A percentile compares a stretch with the other conserved stretches of the same genome.
Conservation (phyloP, 1,140 invertebrate genomes). For the Solen grandis region DNA sequence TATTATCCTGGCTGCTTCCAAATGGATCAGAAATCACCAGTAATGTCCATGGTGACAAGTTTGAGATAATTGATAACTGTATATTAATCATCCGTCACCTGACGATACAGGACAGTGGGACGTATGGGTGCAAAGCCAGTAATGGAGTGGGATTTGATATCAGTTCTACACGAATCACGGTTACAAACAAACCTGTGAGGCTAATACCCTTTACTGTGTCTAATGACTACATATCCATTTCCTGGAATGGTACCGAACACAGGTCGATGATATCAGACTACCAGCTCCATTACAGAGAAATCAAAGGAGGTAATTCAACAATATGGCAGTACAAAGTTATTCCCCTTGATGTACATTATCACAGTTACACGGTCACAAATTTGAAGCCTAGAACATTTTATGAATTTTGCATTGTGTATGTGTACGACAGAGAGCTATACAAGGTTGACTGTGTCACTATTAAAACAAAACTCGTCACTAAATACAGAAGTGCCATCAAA, state of each 20-base stretch:
- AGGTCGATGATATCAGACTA: conserved; percentile 78
- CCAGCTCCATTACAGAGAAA: conserved; percentile 78
- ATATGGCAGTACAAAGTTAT: conserved; percentile 60
- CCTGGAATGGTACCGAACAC: conserved; percentile 81
- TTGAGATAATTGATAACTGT: conserved; percentile 74
- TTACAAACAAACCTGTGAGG: conserved; percentile 78
- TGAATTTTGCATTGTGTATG: conserved; percentile 81
- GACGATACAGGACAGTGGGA: conserved; percentile 69
- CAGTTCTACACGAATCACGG: conserved; percentile 73
- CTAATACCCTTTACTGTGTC: conserved; percentile 76
- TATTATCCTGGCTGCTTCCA: conserved; percentile 81
- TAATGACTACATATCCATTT: conserved; percentile 80
- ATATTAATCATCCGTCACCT: conserved; percentile 75
- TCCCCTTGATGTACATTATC: conserved; percentile 61
- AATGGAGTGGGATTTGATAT: conserved; percentile 72
- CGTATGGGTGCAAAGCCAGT: conserved; percentile 74
- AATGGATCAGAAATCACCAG: conserved; percentile 76
- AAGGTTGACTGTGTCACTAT: conserved; percentile 80
- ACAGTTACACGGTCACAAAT: conserved; percentile 80
- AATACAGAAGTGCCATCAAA: conserved; percentile 56
- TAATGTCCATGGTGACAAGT: conserved; percentile 68
- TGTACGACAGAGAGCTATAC: conserved; percentile 70
- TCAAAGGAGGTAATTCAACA: conserved; percentile 18
- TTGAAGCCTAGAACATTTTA: conserved; percentile 80
- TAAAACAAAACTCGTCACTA: conserved; percentile 59